phyloP scores from a whole-genome alignment of 2,797 vertebrate genomes.

The Manis javanica region DNA sequence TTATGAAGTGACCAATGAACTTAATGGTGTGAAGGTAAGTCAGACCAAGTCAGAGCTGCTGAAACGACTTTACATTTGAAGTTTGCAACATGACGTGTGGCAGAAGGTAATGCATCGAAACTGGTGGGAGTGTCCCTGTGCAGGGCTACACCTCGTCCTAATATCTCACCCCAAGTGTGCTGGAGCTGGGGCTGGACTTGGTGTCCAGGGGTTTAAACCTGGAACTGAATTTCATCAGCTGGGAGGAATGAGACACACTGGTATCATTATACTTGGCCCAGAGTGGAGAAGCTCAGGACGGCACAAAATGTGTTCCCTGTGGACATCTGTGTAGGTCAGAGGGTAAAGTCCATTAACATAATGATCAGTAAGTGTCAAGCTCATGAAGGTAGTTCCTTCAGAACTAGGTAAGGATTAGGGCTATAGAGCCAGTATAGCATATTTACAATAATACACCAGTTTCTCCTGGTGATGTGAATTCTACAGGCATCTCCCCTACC shows the following conservation, averaged over 20 bases:
- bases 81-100: too few species aligned
- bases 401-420: background rate
- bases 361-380: accelerated
- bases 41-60: background rate
- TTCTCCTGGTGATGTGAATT: background rate
- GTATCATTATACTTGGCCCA: too few species aligned
- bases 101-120: background rate
- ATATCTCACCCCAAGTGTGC: accelerated
- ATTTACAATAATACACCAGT: too few species aligned
- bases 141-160: accelerated
- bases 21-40: background rate
- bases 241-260: background rate
- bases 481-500: background rate
- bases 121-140: accelerated
- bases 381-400: background rate
- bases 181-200: too few species aligned
- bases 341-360: background rate
- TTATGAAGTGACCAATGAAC: accelerated
- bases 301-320: too few species aligned
- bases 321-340: background rate
- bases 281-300: background rate
- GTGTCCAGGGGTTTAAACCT: background rate
- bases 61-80: too few species aligned
- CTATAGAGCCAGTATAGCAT: accelerated
- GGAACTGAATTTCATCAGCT: background rate